These are phyloP conservation scores for Malachius bipustulatus DNA, from an alignment of 2,888 invertebrate species.

Conservation along the genomic window DNA sequence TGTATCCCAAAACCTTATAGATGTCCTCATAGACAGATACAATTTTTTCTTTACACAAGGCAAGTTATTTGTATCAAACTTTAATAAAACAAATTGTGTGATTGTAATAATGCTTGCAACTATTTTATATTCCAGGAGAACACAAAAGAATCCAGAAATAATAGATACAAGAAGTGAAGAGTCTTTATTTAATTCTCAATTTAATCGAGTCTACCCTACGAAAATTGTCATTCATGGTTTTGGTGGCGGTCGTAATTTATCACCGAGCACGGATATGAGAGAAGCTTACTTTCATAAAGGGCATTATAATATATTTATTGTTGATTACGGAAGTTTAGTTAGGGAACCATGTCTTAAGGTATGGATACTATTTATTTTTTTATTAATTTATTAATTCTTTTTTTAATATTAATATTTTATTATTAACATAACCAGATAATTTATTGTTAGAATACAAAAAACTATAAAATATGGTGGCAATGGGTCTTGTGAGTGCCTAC, in stretches of 20 bases:
- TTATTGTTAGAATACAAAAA: not conserved
- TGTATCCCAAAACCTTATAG: conserved; percentile 68
- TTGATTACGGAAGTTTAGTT: conserved; percentile 70
- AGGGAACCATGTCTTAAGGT: conserved; percentile 68
- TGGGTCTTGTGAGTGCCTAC: no score
- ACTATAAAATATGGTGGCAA: no score
- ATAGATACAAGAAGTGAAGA: conserved; percentile 58
- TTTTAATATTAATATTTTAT: not conserved
- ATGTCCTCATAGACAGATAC: conserved; percentile 74
- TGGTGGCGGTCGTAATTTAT: conserved; percentile 68
- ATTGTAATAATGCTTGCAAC: not conserved
- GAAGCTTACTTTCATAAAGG: conserved; percentile 71
- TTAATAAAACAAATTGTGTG: conserved; percentile 9
- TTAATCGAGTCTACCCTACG: conserved; percentile 65
- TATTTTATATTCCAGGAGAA: conserved; percentile 44
- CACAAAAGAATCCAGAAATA: conserved; percentile 61
- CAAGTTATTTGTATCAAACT: conserved; percentile 27
- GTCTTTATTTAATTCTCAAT: conserved; percentile 61
- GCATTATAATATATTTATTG: conserved; percentile 75
- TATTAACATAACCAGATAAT: not conserved
- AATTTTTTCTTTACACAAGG: conserved; percentile 74
- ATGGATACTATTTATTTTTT: conserved; percentile 11
- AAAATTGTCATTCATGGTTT: conserved; percentile 89
- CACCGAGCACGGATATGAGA: conserved; percentile 75
- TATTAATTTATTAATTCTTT: not conserved